A percentile compares a stretch with the other conserved stretches of the same genome.
Conservation (phyloP, 2,797 vertebrate genomes). For the Brotogeris chrysoptera region DNA sequence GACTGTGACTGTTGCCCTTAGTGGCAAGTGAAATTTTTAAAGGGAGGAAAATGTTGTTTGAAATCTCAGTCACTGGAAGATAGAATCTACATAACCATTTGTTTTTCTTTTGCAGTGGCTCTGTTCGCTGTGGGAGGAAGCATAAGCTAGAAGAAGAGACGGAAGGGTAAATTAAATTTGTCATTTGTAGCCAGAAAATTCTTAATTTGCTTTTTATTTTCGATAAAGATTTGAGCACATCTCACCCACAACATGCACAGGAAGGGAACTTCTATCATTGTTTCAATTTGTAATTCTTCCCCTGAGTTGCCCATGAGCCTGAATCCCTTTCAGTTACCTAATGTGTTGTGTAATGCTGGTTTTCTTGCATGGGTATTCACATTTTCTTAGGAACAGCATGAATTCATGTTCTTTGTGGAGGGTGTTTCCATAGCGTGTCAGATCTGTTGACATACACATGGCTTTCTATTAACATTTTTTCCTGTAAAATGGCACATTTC, state of each 20-base stretch:
- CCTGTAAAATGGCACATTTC: not conserved
- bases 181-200: not conserved
- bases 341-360: not conserved
- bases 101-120: constrained; percentile 46
- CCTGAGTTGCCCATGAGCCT: not conserved
- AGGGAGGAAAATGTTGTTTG: not conserved
- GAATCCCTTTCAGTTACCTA: not conserved
- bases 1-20: not conserved
- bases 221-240: not conserved
- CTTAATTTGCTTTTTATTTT: not conserved
- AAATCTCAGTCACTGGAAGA: not conserved
- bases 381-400: not conserved
- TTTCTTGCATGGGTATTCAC: not conserved
- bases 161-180: constrained; percentile 72
- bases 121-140: constrained; percentile 67
- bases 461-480: not conserved
- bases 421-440: not conserved
- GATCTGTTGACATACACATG: not conserved
- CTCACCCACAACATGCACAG: not conserved
- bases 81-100: not conserved
- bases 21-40: not conserved
- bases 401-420: not conserved
- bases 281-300: not conserved
- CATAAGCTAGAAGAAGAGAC: constrained; percentile 73
- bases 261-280: not conserved